phyloP scores from a whole-genome alignment of 2,113 vertebrate genomes.

The Colistium nudipinnis region DNA sequence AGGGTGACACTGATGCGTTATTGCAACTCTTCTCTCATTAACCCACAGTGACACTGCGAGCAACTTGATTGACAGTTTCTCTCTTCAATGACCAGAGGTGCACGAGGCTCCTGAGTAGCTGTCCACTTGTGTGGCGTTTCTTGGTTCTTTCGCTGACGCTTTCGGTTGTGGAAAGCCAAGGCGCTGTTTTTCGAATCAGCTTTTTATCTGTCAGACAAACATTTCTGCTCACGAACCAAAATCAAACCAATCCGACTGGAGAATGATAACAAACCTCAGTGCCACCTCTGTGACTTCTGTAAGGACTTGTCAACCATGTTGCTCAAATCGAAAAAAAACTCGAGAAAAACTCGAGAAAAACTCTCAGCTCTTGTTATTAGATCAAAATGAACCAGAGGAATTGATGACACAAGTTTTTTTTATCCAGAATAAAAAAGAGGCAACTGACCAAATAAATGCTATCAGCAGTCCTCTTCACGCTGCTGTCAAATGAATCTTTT shows the following conservation, averaged over 20 bases:
- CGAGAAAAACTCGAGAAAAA: too few species aligned
- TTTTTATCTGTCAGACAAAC: not conserved
- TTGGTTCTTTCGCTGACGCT: not conserved
- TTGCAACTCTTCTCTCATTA: constrained; percentile 1
- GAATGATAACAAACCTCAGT: too few species aligned
- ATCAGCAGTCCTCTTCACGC: constrained; percentile 2
- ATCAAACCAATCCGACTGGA: not conserved
- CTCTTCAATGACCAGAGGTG: too few species aligned
- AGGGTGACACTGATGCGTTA: constrained; percentile 38
- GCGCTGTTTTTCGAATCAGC: constrained; percentile 3
- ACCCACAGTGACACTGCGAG: not conserved
- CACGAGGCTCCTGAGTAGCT: too few species aligned
- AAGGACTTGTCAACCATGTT: constrained; percentile 25
- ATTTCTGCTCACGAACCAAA: not conserved
- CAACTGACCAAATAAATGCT: constrained; percentile 7
- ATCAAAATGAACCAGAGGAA: constrained; percentile 49
- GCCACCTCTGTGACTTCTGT: not conserved
- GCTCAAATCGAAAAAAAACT: constrained; percentile 34
- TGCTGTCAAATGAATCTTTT: constrained; percentile 10
- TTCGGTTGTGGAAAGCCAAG: not conserved
- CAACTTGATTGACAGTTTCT: constrained; percentile 17
- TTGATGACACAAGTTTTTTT: constrained; percentile 36
- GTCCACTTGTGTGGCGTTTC: not conserved
- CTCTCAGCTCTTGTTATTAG: constrained; percentile 10
- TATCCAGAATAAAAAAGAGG: constrained; percentile 5